These are phyloP conservation scores for Catostylus mosaicus DNA, from an alignment of 30 jellyfish, hydroid and myxozoan species.

Conservation along the genomic window DNA sequence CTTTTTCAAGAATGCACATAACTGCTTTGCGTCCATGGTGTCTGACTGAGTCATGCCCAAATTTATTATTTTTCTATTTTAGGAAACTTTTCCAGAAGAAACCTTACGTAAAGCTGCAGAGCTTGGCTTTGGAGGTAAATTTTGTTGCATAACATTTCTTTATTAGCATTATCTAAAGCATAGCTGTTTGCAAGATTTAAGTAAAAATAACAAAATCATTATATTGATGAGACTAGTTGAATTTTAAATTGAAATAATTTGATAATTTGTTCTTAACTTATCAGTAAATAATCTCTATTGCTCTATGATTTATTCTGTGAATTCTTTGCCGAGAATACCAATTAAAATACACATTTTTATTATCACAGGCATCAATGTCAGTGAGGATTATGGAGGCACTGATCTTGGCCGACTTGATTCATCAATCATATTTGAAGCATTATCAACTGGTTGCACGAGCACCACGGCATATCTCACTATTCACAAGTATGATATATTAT, in stretches of 20 bases:
- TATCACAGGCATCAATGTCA: conserved; percentile 72
- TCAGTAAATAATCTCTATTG: no score
- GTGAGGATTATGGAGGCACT: conserved; percentile 93
- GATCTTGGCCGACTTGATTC: conserved; percentile 84
- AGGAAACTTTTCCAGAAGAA: conserved; percentile 85
- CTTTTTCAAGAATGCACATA: no score
- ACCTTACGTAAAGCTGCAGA: conserved; percentile 66
- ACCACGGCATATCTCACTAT: conserved; percentile 89
- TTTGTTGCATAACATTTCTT: background rate
- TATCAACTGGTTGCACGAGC: conserved; percentile 93
- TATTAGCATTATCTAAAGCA: no score
- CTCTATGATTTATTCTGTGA: no score
- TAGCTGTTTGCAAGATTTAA: no score
- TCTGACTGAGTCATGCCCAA: background rate
- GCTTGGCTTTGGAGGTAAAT: conserved; percentile 44
- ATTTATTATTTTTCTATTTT: background rate
- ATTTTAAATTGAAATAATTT: no score
- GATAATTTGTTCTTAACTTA: no score
- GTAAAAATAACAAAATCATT: no score
- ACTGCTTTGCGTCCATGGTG: conserved; percentile 3
- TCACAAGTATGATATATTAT: conserved; percentile 69
- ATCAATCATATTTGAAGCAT: conserved; percentile 87
- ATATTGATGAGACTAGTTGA: no score
- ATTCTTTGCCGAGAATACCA: no score
- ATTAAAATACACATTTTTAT: background rate